Evolutionary conservation across 37 sponge, comb jelly and placozoan species (phyloP).

Genomic region (Dysidea cf. avara): DNA sequence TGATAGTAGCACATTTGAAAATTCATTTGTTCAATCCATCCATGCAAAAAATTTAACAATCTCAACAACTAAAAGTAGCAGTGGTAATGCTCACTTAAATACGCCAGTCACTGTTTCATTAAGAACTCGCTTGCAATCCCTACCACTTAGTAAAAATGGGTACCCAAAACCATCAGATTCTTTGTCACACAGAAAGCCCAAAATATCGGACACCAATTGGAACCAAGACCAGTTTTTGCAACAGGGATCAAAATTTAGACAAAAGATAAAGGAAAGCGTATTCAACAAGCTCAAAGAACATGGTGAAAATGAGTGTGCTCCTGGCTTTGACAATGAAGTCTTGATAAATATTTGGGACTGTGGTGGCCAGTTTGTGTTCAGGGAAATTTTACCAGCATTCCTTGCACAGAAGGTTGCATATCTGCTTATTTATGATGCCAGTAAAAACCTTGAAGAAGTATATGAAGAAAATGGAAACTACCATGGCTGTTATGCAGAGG

Average conservation of each 20-base stretch:
- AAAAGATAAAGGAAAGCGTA: not conserved
- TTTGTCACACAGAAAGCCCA: too few species aligned
- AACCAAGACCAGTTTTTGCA: not conserved
- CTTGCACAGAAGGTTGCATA: slow-evolving; percentile 40
- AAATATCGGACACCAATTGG: too few species aligned
- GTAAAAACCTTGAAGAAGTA: not conserved
- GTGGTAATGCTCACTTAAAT: too few species aligned
- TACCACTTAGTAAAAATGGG: too few species aligned
- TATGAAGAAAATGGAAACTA: not conserved
- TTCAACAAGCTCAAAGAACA: not conserved
- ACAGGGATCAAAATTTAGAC: not conserved
- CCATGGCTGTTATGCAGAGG: too few species aligned
- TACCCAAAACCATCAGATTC: too few species aligned
- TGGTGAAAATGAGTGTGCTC: not conserved
- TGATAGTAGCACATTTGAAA: too few species aligned
- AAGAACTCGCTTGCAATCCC: too few species aligned
- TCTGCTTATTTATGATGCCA: slow-evolving; percentile 56
- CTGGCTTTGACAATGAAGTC: not conserved
- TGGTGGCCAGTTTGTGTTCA: slow-evolving; percentile 61
- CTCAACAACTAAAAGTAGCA: too few species aligned
- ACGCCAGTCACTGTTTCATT: too few species aligned
- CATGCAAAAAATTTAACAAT: too few species aligned
- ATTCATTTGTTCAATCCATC: too few species aligned
- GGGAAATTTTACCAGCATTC: slow-evolving; percentile 44
- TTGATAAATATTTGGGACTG: slow-evolving; percentile 54